Conservation (phyloP, 2,797 vertebrate genomes). For the Lates japonicus region DNA sequence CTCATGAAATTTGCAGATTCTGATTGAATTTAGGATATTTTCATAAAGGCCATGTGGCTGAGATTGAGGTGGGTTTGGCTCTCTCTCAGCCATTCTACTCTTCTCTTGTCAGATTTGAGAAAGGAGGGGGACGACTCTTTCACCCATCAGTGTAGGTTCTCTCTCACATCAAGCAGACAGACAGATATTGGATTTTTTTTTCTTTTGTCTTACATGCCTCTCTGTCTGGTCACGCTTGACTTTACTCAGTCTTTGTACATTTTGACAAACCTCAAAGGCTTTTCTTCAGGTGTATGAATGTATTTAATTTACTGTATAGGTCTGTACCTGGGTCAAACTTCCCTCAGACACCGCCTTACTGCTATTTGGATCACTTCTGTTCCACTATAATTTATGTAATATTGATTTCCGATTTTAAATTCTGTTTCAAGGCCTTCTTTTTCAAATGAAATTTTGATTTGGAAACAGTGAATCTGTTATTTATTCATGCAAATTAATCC, state of each 20-base stretch:
- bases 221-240: constrained; percentile 40
- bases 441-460: too few species aligned
- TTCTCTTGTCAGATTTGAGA: constrained; percentile 28
- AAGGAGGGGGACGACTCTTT: constrained; percentile 1
- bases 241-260: constrained; percentile 26
- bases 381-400: background rate
- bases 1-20: constrained; percentile 97
- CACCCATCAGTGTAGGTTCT: constrained; percentile 25
- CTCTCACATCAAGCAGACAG: constrained; percentile 27
- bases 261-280: constrained; percentile 30
- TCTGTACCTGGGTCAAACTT: background rate
- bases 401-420: background rate
- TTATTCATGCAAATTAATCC: too few species aligned
- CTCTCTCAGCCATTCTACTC: constrained; percentile 29
- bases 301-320: constrained; percentile 3
- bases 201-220: constrained; percentile 18
- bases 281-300: constrained; percentile 14
- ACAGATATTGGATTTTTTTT: constrained; percentile 44
- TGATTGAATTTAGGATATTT: constrained; percentile 95
- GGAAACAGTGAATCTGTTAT: too few species aligned
- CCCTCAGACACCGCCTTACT: background rate
- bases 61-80: constrained; percentile 3
- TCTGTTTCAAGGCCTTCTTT: too few species aligned
- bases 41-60: constrained; percentile 89
- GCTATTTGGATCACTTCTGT: too few species aligned